Base-by-base conservation (phyloP, 2,888 invertebrate species). In the Melipona bicolor region DNA sequence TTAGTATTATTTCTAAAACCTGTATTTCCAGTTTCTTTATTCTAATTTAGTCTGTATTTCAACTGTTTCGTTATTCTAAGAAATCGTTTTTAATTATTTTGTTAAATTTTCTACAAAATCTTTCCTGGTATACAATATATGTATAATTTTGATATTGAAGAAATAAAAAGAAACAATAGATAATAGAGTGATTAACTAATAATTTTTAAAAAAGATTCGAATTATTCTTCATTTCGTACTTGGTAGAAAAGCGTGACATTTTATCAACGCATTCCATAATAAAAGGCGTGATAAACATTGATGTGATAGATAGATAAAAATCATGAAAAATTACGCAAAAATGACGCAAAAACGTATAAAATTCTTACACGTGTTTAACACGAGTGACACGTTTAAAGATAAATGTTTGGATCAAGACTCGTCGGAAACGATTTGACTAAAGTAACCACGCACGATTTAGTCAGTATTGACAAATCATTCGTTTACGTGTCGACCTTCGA, bases 401-500 rank as follows among this genome's bases (percentile, higher is more conserved):
- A 3, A 54, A 52, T 56, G 65, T 54, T 77, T 54, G n/a, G 17
- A 17, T 52, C 24, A 62, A 27, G 21, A 6, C 2, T 43, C 59
- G 17, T 24, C 21, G 27, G 17, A 70, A 43, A 54, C 43, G 54
- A 54, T 71, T 54, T 61, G 43, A 64, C 2, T 49, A 3, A 49
- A 24, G 43, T 59, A 61, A n/a, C 32, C 9, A 4, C 21, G 77
- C 4, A 36, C 56, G 11, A n/a, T 24, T 21, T 13, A 59, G 5
- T 72, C 49, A 21, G 32, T 54, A 27, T 79, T 68, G 61, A 68
- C 61, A 68, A 54, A 75, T 50, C 61, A 9, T 68, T 49, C 52
- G 43, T 79, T 70, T 64, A 69, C 69, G 59, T 43, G 32, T 24
- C n/a, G 59, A 43, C 77, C 80, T 80, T 80, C 52, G n/a, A 19